Percentiles rank a stretch among this genome's conserved stretches.
Conservation (phyloP, 2,113 vertebrate species). For the Thermophis baileyi region DNA sequence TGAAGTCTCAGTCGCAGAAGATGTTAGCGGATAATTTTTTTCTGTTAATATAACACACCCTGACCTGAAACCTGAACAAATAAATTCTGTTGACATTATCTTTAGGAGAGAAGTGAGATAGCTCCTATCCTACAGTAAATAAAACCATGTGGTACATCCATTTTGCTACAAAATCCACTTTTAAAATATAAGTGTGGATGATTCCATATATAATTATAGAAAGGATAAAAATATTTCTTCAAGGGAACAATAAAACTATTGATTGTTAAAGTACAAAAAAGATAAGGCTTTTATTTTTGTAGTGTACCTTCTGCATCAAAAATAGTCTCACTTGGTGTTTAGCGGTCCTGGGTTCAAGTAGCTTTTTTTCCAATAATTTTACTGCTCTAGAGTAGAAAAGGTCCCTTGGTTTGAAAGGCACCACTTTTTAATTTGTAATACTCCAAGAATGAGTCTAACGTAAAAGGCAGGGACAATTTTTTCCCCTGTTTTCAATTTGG, state of each 20-base stretch:
- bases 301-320: neutral
- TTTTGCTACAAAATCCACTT: neutral
- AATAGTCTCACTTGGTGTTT: neutral
- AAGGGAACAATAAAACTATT: neutral
- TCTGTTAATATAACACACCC: slow-evolving; percentile 25
- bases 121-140: neutral
- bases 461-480: neutral
- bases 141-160: neutral
- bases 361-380: neutral
- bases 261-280: too few species aligned
- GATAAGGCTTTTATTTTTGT: too few species aligned
- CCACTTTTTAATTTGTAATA: neutral
- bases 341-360: neutral
- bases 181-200: neutral
- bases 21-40: neutral
- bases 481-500: too few species aligned
- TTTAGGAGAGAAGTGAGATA: slow-evolving; percentile 2
- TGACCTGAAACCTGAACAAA: neutral
- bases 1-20: neutral
- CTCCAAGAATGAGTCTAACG: neutral
- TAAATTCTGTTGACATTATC: neutral
- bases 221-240: neutral
- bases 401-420: neutral
- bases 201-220: neutral
- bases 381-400: neutral